Evolutionary conservation across 2,797 vertebrate genomes (phyloP).

Genomic region (Phoebastria nigripes): DNA sequence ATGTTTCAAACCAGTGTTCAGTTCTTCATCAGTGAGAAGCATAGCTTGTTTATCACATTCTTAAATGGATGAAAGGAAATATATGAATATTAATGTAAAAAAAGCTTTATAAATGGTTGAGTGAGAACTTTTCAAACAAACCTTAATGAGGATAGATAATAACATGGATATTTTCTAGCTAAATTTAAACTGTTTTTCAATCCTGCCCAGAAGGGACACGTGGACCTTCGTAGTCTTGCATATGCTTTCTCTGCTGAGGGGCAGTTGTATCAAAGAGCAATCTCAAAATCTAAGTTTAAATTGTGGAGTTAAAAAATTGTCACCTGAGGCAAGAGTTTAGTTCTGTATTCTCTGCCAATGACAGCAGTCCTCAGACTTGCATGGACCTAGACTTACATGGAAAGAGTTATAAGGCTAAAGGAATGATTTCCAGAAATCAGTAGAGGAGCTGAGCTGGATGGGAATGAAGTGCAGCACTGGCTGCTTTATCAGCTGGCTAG

Average conservation of each 20-base stretch:
- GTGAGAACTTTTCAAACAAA: not conserved
- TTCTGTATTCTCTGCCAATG: not conserved
- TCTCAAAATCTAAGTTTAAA: not conserved
- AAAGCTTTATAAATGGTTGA: slow-evolving; percentile 36
- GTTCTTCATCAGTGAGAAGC: slow-evolving; percentile 66
- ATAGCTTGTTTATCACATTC: slow-evolving; percentile 64
- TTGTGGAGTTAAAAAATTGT: not conserved
- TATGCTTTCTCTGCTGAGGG: not conserved
- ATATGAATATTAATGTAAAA: slow-evolving; percentile 68
- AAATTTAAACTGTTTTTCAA: not conserved
- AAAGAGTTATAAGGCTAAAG: not conserved
- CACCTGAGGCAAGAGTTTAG: not conserved
- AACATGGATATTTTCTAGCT: not conserved
- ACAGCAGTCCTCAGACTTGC: not conserved
- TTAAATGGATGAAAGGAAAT: slow-evolving; percentile 64
- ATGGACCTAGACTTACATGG: not conserved
- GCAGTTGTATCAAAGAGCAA: not conserved
- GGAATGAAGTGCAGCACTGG: not conserved
- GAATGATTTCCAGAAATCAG: not conserved
- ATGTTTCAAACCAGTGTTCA: slow-evolving; percentile 45
- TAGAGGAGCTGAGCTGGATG: not conserved
- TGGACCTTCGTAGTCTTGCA: not conserved
- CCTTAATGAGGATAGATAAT: slow-evolving; percentile 23
- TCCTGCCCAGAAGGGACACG: not conserved
- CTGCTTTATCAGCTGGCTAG: not conserved